Conservation (phyloP, 37 sponge, comb jelly and placozoan species). For the Beroe forskalii region DNA sequence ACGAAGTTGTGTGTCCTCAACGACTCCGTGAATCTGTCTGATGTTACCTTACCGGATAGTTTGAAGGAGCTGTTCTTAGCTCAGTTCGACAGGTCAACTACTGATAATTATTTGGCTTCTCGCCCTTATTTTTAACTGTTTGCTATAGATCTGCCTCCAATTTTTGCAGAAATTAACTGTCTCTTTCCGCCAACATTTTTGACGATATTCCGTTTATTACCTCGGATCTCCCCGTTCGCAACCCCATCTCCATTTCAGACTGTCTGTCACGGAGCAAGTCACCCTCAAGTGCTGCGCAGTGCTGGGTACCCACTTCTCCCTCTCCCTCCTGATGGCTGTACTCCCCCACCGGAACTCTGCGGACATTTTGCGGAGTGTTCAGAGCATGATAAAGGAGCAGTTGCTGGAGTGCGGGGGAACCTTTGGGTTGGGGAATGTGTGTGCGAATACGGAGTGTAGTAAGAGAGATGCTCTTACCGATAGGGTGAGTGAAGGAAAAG, state of each 20-base stretch:
- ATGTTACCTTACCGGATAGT: constrained; percentile 22
- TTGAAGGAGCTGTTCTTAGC: constrained; percentile 57
- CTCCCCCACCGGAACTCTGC: constrained; percentile 44
- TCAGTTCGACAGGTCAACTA: constrained; percentile 55
- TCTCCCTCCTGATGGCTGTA: constrained; percentile 52
- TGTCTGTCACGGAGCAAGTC: constrained; percentile 52
- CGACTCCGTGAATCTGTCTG: constrained; percentile 22
- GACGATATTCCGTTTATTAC: no score
- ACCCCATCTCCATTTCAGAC: background rate
- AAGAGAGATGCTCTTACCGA: background rate
- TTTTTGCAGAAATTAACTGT: no score
- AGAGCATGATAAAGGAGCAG: constrained; percentile 31
- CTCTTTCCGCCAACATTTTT: no score
- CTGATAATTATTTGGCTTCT: no score
- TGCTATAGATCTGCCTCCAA: no score
- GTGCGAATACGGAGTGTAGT: background rate
- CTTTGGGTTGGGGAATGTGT: background rate
- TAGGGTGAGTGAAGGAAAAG: no score
- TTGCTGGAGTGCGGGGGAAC: constrained; percentile 39
- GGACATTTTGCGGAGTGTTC: constrained; percentile 1
- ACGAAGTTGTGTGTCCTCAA: constrained; percentile 33
- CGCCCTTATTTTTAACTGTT: no score
- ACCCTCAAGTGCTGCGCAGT: constrained; percentile 57
- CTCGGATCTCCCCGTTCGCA: background rate
- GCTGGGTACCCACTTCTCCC: constrained; percentile 28